These are phyloP conservation scores for Megamerina dolium DNA, from an alignment of 2,888 invertebrate genomes.

Conservation along the genomic window DNA sequence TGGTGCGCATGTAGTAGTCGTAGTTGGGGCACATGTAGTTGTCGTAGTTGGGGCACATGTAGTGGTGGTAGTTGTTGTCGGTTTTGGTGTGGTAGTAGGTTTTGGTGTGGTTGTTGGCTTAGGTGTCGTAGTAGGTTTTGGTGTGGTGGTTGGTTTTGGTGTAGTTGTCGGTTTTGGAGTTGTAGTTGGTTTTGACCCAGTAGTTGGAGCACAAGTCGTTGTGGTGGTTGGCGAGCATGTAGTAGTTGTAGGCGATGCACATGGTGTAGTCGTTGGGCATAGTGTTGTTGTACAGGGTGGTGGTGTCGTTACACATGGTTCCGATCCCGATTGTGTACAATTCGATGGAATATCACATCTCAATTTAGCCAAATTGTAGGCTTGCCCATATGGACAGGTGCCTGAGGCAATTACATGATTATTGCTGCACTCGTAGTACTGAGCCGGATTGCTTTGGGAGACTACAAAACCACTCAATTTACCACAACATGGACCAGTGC, in stretches of 20 bases:
- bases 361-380: slow-evolving; percentile 19
- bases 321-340: slow-evolving; percentile 7
- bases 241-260: slow-evolving; percentile 8
- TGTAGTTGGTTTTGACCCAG: slow-evolving; percentile 1
- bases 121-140: not conserved
- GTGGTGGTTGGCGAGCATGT: slow-evolving; percentile 9
- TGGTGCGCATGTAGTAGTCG: slow-evolving; percentile 1
- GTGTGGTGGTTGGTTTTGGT: slow-evolving; percentile 4
- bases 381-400: slow-evolving; percentile 13
- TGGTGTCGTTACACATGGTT: slow-evolving; percentile 8
- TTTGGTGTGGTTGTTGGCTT: slow-evolving; percentile 1
- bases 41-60: slow-evolving; percentile 1
- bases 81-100: slow-evolving; percentile 7
- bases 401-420: slow-evolving; percentile 9
- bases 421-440: slow-evolving; percentile 21
- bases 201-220: slow-evolving; percentile 2
- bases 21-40: too few species aligned
- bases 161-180: not conserved
- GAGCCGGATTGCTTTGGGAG: slow-evolving; percentile 14
- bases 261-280: slow-evolving; percentile 5
- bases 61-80: slow-evolving; percentile 9
- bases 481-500: slow-evolving; percentile 21
- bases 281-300: slow-evolving; percentile 1
- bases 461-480: slow-evolving; percentile 18
- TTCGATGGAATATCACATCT: slow-evolving; percentile 17